Evolutionary conservation across 1,140 invertebrate genomes (phyloP).

Genomic region (Cotesia glomerata): DNA sequence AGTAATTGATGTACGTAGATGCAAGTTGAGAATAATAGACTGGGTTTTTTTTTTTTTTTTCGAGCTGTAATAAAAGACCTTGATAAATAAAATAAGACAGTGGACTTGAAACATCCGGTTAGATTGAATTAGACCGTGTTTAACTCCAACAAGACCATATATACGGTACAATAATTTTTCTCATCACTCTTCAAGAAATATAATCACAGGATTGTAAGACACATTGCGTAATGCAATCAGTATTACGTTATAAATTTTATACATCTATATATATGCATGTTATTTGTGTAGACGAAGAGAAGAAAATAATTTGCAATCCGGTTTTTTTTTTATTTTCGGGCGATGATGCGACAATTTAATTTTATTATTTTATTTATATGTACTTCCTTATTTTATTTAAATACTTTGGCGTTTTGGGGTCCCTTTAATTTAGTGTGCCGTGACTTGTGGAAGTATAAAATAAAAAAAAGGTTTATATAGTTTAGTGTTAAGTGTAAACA

Average conservation of each 20-base stretch:
- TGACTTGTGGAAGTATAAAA: too few relatives aligned
- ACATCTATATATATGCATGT: slow-evolving; percentile 14
- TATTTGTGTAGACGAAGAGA: neutral
- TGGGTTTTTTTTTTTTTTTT: too few relatives aligned
- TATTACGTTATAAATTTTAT: slow-evolving; percentile 30
- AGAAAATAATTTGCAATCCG: neutral
- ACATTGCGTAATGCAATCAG: slow-evolving; percentile 40
- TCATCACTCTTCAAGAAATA: neutral
- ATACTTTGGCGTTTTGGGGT: too few relatives aligned
- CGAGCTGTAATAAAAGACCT: neutral
- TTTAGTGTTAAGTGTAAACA: neutral
- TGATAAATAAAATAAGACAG: neutral
- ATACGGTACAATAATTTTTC: slow-evolving; percentile 35
- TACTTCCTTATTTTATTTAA: too few relatives aligned
- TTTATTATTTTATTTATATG: slow-evolving; percentile 1
- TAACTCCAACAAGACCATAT: neutral
- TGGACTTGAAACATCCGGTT: slow-evolving; percentile 5
- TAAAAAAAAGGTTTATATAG: neutral
- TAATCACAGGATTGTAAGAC: neutral
- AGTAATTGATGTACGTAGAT: too few relatives aligned
- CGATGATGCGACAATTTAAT: neutral
- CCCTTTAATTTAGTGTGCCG: neutral
- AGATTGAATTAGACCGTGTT: slow-evolving; percentile 10
- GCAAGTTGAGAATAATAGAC: too few relatives aligned
- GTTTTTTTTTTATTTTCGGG: neutral